Conservation (phyloP, 53 echinoderm and acorn worm genomes). For the Antedon mediterranea region DNA sequence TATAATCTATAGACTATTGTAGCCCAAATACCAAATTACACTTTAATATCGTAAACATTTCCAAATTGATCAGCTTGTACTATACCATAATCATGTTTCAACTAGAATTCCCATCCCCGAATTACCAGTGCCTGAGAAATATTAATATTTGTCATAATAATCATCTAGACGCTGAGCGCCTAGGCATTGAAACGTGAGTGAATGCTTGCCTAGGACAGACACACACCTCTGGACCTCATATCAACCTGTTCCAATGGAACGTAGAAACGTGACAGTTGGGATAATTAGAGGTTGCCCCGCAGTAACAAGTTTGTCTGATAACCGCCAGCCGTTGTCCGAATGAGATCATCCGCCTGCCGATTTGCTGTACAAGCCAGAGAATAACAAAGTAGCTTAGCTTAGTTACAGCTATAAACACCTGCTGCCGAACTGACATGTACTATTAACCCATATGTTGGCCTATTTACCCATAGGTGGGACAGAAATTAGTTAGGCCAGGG, state of each 20-base stretch:
- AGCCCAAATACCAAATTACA: no score
- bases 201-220: conserved; percentile 17
- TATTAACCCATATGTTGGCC: no score
- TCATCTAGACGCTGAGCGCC: conserved; percentile 4
- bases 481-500: no score
- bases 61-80: no score
- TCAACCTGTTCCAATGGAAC: neutral
- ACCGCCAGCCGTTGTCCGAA: neutral
- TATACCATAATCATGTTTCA: no score
- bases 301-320: neutral
- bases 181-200: neutral
- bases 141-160: no score
- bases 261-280: neutral
- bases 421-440: neutral
- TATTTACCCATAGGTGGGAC: no score
- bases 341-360: neutral
- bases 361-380: neutral
- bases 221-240: neutral
- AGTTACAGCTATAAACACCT: neutral
- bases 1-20: no score
- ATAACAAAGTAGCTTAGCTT: neutral
- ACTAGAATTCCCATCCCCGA: no score
- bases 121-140: no score
- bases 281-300: neutral
- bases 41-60: no score